These are phyloP conservation scores for Eurosta solidaginis DNA, from an alignment of 1,140 invertebrate species.

Conservation along the genomic window DNA sequence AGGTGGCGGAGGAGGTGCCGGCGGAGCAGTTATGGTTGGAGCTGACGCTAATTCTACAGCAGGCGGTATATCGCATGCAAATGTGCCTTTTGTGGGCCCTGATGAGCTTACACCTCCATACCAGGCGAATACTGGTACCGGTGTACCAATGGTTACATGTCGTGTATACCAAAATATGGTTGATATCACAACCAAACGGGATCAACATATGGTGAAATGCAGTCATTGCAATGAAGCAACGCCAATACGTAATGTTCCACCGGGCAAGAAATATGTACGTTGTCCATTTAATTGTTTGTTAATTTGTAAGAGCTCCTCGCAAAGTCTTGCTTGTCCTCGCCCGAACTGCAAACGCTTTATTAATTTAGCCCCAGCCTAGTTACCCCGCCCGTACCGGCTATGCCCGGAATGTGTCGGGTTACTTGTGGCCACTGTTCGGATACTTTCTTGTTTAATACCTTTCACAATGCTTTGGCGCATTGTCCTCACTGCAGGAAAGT, in stretches of 20 bases:
- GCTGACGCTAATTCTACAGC: constrained; percentile 10
- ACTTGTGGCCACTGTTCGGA: constrained; percentile 93
- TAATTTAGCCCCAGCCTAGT: constrained; percentile 90
- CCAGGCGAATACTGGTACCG: constrained; percentile 68
- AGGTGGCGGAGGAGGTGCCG: background rate
- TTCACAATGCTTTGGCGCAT: constrained; percentile 91
- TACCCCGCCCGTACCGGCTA: constrained; percentile 81
- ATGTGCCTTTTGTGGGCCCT: constrained; percentile 79
- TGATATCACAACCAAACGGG: constrained; percentile 89
- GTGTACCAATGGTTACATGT: constrained; percentile 88
- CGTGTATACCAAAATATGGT: constrained; percentile 96
- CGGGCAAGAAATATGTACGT: constrained; percentile 99
- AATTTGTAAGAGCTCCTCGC: constrained; percentile 95
- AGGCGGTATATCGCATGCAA: constrained; percentile 52
- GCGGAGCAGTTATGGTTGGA: background rate
- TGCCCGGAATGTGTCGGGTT: constrained; percentile 93
- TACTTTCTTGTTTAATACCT: constrained; percentile 92
- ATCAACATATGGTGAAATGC: constrained; percentile 98
- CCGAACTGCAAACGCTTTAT: constrained; percentile 96
- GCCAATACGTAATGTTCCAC: constrained; percentile 93
- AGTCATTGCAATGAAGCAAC: constrained; percentile 94
- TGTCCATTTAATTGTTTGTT: constrained; percentile 98
- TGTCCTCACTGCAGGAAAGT: constrained; percentile 95
- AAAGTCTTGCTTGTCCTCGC: constrained; percentile 95
- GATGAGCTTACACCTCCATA: constrained; percentile 86